Base-by-base conservation (phyloP, 1,140 invertebrate species). In the Drosophila ogumai region DNA sequence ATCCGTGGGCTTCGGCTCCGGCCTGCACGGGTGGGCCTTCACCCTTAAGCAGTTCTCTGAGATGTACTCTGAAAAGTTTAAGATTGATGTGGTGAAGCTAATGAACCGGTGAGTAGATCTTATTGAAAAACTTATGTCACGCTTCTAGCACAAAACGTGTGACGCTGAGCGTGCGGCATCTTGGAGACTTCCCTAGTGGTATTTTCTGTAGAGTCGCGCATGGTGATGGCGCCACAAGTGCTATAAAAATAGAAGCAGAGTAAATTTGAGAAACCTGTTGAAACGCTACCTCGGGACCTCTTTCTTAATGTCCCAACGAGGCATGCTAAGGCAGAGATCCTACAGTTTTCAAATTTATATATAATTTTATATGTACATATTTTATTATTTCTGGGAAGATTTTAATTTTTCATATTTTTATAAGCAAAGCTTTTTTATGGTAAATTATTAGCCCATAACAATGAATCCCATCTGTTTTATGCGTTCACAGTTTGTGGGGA, bases 11-110 rank as follows among this genome's bases (percentile, higher is more conserved):
- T 99, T 99, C 93, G 99, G 99, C 73, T 99, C 99, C 40, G 99
- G 97, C 92, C 96, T 99, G 56, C 99, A 99, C 93, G 99, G 99
- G 59, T 99, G 99, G 99, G 99, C 99, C 58, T 99, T 99, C 93
- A 99, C 99, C 56, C 94, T 99, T 43, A 99, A 99, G 94, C 98
- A 99, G 94, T 99, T 99, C 94, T 96, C 99, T 61, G 98, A 99
- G 93, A 99, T 99, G 96, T 99, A 99, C 93, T 96, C 98, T 36
- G 97, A 97, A 86, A 99, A 99, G 94, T 99, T 99, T 95, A 98
- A 98, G 93, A 99, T 99, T 88, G 97, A 99, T 93, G 96, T 98
- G 69, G 96, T 97, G 54, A 99, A 99, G 93, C 95, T 99, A 85
- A 99, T 99, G 99, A 99, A 97, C 94, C 94, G 95, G 91, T 92